Evolutionary conservation across 2,113 vertebrate genomes (phyloP).

Genomic region (Podarcis cretensis): DNA sequence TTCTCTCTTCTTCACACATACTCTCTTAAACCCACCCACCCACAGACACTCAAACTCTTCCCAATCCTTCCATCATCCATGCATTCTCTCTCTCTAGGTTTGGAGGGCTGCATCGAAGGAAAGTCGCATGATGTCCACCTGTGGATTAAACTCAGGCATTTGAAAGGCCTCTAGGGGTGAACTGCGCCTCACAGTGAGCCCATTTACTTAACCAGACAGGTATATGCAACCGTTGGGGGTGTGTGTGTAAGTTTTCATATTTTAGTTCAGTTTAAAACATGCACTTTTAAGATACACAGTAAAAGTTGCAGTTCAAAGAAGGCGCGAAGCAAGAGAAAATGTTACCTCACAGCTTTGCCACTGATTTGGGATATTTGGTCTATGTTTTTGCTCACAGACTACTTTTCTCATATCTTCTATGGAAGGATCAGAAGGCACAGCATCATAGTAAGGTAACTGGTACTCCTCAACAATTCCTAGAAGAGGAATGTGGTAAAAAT

Average conservation of each 20-base stretch:
- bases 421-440: slow-evolving; percentile 96
- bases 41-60: too few species aligned
- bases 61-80: not conserved
- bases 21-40: too few species aligned
- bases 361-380: slow-evolving; percentile 95
- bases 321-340: not conserved
- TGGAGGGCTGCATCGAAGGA: not conserved
- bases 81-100: not conserved
- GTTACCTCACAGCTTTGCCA: slow-evolving; percentile 99
- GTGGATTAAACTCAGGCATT: not conserved
- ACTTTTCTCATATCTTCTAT: slow-evolving; percentile 95
- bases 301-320: not conserved
- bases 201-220: not conserved
- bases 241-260: too few species aligned
- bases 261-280: not conserved
- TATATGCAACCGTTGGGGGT: not conserved
- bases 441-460: slow-evolving; percentile 96
- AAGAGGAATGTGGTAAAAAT: slow-evolving; percentile 9
- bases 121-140: not conserved
- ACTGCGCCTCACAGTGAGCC: not conserved
- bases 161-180: too few species aligned
- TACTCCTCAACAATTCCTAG: slow-evolving; percentile 93
- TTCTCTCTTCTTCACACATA: not conserved
- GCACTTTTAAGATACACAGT: not conserved
- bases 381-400: slow-evolving; percentile 94